Conservation (phyloP, 2,888 invertebrate genomes). For the Rhaphigaster nebulosa region DNA sequence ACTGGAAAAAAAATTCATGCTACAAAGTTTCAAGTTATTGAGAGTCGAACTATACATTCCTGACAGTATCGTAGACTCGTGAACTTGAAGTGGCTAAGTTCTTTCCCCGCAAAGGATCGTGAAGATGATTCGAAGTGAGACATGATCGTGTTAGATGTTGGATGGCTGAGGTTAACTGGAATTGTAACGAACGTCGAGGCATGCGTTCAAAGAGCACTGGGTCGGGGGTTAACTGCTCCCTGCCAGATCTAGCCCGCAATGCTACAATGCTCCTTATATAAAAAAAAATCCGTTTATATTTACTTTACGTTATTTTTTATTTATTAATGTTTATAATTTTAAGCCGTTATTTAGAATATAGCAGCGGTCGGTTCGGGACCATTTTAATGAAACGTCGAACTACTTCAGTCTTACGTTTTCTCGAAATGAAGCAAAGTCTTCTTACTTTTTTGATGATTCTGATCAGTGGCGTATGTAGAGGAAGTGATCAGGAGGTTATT, state of each 20-base stretch:
- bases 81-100: not conserved
- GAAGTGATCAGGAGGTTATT: too few relatives aligned
- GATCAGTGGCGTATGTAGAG: too few relatives aligned
- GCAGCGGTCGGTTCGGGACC: too few relatives aligned
- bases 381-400: too few relatives aligned
- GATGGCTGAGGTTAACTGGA: not conserved
- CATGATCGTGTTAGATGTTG: not conserved
- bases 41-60: not conserved
- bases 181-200: not conserved
- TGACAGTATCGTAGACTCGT: not conserved
- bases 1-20: too few relatives aligned
- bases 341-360: too few relatives aligned
- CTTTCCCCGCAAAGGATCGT: not conserved
- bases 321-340: not conserved
- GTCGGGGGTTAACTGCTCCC: not conserved
- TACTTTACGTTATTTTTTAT: not conserved
- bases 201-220: not conserved
- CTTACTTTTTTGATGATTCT: too few relatives aligned
- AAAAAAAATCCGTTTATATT: not conserved
- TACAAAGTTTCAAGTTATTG: too few relatives aligned
- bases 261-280: not conserved
- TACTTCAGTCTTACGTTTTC: too few relatives aligned
- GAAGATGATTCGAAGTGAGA: not conserved
- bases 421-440: too few relatives aligned
- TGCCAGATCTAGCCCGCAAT: not conserved